Evolutionary conservation across 2,113 vertebrate genomes (phyloP), one percentile per base, ranked within the genome.

Genomic region (Cyanoramphus novaezelandiae): DNA sequence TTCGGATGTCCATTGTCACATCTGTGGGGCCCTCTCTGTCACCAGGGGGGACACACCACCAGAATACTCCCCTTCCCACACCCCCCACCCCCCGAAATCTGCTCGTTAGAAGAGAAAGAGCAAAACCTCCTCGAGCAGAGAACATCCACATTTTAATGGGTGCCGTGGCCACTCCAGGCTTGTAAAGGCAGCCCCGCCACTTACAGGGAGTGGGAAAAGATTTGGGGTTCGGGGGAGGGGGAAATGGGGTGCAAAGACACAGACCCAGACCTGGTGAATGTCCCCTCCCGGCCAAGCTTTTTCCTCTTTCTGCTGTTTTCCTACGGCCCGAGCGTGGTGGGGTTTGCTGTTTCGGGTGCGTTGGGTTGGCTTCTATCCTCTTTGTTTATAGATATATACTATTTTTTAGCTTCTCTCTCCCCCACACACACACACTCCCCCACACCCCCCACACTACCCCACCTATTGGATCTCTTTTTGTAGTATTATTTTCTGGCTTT

Each of bases 101-200:
- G 20, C 62, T 44, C 39, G 35, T 18, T 21, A 24, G 52, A 46
- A 31, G 31, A 37, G 52, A 37, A 29, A 11, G 5, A 19, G 23
- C 2, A 37, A 19, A 44, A 6, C 1, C 2, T 2, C 8, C 28
- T 13, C 5, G 3, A 13, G 24, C 4, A 59, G 17, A 6, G 17
- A 29, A 52, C 9, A 35, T 11, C 9, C 41, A 2, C 33, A 1
- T 33, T 86, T 29, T 6, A 4, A 0, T 4, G 33, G 49, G 28
- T 3, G 10, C 18, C 17, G 12, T 44, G 17, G 29, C 20, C 52
- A 5, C 37, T 3, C 28, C 4, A 20, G 24, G 20, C 24, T 25
- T 19, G 37, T 23, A 59, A 59, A 5, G 43, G 37, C 52, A 29
- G 29, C 23, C 13, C 41, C 18, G 5, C 15, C 9, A 24, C 35